These are phyloP conservation scores for Himalopsyche tibetana DNA, from an alignment of 2,888 invertebrate species.

Conservation along the genomic window DNA sequence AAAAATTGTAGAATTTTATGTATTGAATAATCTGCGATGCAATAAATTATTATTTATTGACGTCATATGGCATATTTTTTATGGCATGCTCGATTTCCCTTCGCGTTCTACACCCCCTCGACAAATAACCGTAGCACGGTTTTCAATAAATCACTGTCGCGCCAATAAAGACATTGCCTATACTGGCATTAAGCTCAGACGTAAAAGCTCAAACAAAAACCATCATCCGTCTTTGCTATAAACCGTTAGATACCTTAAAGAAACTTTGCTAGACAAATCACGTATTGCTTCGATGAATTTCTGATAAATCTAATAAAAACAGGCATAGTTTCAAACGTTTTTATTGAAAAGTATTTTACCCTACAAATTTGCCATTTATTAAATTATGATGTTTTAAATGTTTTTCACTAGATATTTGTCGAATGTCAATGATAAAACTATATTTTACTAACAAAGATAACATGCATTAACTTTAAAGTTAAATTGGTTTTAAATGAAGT, in stretches of 20 bases:
- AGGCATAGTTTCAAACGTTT: not conserved
- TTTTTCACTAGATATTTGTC: no score
- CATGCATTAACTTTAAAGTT: no score
- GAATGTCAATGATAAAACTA: no score
- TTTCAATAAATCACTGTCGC: slow-evolving; percentile 58
- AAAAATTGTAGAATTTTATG: no score
- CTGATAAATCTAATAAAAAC: slow-evolving; percentile 49
- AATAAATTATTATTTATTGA: slow-evolving; percentile 18
- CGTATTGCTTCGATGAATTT: slow-evolving; percentile 51
- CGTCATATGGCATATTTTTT: slow-evolving; percentile 18
- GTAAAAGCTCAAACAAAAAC: slow-evolving; percentile 59
- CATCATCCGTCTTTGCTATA: slow-evolving; percentile 51
- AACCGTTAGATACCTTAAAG: slow-evolving; percentile 48
- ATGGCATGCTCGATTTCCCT: not conserved
- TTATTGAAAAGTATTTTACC: no score
- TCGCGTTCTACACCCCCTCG: not conserved
- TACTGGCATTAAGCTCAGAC: slow-evolving; percentile 57
- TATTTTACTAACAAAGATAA: no score
- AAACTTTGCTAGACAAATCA: slow-evolving; percentile 53
- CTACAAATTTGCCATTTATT: no score
- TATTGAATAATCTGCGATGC: no score
- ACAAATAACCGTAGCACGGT: slow-evolving; percentile 53
- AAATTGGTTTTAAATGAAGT: no score
- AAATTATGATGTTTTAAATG: no score
- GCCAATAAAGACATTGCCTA: slow-evolving; percentile 59